These are phyloP conservation scores for Saturnia pavonia DNA, from an alignment of 2,888 invertebrate genomes.

Conservation along the genomic window DNA sequence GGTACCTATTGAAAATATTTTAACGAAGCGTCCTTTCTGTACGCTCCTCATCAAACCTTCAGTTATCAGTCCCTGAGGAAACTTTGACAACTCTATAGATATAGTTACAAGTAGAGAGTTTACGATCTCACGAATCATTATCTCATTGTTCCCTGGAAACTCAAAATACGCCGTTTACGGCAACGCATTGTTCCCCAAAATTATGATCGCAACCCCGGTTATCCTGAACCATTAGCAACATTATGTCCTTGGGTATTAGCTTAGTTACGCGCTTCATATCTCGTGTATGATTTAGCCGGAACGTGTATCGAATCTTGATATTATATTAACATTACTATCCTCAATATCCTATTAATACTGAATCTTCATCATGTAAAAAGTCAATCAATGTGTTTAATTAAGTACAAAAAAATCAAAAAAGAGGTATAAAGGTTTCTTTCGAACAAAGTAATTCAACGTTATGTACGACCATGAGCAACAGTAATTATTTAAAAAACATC, in stretches of 20 bases:
- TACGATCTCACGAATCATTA: slow-evolving; percentile 71
- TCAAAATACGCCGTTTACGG: slow-evolving; percentile 63
- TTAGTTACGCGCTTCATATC: slow-evolving; percentile 48
- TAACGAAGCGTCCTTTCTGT: background rate
- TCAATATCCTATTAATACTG: background rate
- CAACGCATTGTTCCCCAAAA: slow-evolving; percentile 66
- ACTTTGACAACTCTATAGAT: slow-evolving; percentile 56
- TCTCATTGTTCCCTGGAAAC: slow-evolving; percentile 68
- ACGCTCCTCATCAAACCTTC: slow-evolving; percentile 53
- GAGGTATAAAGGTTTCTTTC: too few species aligned
- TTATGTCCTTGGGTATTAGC: slow-evolving; percentile 63
- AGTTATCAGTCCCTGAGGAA: slow-evolving; percentile 47
- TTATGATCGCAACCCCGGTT: slow-evolving; percentile 71
- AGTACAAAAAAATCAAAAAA: too few species aligned
- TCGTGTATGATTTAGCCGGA: slow-evolving; percentile 39
- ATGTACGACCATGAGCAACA: too few species aligned
- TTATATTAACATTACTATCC: background rate
- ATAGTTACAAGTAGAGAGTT: slow-evolving; percentile 54
- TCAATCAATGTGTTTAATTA: background rate
- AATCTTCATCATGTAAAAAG: background rate
- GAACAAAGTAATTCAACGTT: too few species aligned
- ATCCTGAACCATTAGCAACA: slow-evolving; percentile 67
- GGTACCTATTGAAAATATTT: background rate
- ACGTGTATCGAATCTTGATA: slow-evolving; percentile 3
- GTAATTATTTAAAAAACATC: too few species aligned